phyloP scores from a whole-genome alignment of 2,113 vertebrate genomes.

The Melanostigma gelatinosum region DNA sequence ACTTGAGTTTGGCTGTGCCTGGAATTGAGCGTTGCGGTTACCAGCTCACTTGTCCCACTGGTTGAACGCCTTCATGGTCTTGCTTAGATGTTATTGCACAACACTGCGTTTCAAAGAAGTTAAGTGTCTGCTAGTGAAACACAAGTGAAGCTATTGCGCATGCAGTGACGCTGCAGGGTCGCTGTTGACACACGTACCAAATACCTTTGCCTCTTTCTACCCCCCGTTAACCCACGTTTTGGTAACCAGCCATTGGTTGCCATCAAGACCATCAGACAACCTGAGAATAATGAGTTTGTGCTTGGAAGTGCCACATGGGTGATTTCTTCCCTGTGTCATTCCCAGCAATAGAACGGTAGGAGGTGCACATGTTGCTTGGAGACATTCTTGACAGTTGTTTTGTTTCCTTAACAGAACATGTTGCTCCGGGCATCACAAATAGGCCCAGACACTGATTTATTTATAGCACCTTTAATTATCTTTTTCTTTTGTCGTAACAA shows the following conservation, averaged over 20 bases:
- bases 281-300: neutral
- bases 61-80: neutral
- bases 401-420: neutral
- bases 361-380: neutral
- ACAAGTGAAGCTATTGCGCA: neutral
- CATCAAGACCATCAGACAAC: neutral
- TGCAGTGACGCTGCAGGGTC: fast-evolving
- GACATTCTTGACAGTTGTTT: neutral
- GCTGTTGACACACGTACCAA: neutral
- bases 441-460: neutral
- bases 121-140: neutral
- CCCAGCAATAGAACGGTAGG: neutral
- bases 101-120: slow-evolving; percentile 39
- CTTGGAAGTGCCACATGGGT: neutral
- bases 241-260: neutral
- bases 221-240: neutral
- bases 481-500: neutral
- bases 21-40: fast-evolving
- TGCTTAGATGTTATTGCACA: slow-evolving; percentile 20
- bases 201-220: neutral
- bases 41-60: neutral
- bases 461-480: neutral
- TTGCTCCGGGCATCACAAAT: neutral
- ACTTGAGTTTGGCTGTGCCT: neutral
- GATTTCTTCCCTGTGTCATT: slow-evolving; percentile 3